Evolutionary conservation across 1,140 invertebrate species (phyloP).

Genomic region (Pogonomyrmex barbatus): DNA sequence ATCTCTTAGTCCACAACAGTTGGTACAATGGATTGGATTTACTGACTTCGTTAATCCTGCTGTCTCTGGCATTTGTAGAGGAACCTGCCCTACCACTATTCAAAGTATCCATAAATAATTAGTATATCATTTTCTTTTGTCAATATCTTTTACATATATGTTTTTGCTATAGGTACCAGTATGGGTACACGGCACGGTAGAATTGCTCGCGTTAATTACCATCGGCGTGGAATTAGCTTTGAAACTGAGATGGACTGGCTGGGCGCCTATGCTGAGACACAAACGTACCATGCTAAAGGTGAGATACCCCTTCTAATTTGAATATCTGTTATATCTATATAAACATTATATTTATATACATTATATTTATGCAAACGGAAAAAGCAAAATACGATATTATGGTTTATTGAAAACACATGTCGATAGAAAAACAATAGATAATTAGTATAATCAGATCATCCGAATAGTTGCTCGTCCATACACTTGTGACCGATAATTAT

Average conservation of each 20-base stretch:
- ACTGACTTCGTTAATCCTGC: conserved; percentile 91
- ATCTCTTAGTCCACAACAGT: conserved; percentile 94
- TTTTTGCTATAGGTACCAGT: conserved; percentile 88
- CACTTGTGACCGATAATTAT: conserved; percentile 55
- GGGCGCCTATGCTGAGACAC: conserved; percentile 93
- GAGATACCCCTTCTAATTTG: not conserved
- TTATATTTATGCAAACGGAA: not conserved
- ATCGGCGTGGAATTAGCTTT: conserved; percentile 93
- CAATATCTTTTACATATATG: conserved; percentile 20
- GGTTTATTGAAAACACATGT: not conserved
- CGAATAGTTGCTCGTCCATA: conserved; percentile 20
- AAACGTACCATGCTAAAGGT: conserved; percentile 95
- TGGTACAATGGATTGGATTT: conserved; percentile 96
- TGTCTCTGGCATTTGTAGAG: conserved; percentile 93
- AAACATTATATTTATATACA: not conserved
- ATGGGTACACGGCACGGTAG: conserved; percentile 93
- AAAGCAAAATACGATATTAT: not conserved
- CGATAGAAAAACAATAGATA: conserved; percentile 27
- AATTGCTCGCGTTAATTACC: conserved; percentile 91
- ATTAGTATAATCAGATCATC: conserved; percentile 46
- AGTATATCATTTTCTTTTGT: not conserved
- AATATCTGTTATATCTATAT: not conserved
- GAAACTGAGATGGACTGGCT: conserved; percentile 95
- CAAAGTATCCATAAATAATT: conserved; percentile 84
- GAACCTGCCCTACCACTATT: conserved; percentile 92